Evolutionary conservation across 92 coral and sea anemone species (phyloP), one percentile per base, ranked within the genome.

Genomic region (Paramuricea clavata): DNA sequence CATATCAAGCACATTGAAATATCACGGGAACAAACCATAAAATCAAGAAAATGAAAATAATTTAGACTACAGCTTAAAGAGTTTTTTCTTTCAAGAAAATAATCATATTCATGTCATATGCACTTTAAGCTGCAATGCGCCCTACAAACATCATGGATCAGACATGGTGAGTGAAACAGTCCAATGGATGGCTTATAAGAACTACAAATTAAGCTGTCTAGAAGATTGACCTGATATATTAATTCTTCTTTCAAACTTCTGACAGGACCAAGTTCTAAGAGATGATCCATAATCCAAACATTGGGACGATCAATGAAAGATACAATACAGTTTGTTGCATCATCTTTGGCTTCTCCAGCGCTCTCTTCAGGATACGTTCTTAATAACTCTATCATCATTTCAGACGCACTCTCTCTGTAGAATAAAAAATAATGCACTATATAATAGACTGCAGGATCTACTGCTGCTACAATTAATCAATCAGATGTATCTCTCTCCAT

Each of bases 311-410:
- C 97, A 36, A 97, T 83, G 35, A 94, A 94, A 82, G 94, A 91
- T 39, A 89, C 91, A 21, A 97, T 91, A 54, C 99, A 97, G 65
- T 88, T 94, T 81, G 67, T 90, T 2, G 99, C 99, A 78, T 97
- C 99, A n/a, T 97, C 95, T 60, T 90, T 93, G 0, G 97, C 99
- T 25, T 93, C 86, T 4, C 87, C 83, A n/a, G 92, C 96, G 81
- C 93, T 95, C 64, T 95, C 94, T 12, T 97, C 98, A 12, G 98
- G 85, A 52, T 97, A 97, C 5, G 98, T 97, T 74, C 95, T 91
- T n/a, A 97, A 92, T 6, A 97, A 87, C 89, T 97, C 98, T 5
- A 97, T 89, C 99, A 97, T 94, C 17, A 97, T 97, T 49, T 87
- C 79, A 22, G 98, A 84, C 15, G 99, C 99, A 47, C 93, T 93